Evolutionary conservation across 2,113 vertebrate genomes (phyloP).

Genomic region (Oryzias curvinotus): DNA sequence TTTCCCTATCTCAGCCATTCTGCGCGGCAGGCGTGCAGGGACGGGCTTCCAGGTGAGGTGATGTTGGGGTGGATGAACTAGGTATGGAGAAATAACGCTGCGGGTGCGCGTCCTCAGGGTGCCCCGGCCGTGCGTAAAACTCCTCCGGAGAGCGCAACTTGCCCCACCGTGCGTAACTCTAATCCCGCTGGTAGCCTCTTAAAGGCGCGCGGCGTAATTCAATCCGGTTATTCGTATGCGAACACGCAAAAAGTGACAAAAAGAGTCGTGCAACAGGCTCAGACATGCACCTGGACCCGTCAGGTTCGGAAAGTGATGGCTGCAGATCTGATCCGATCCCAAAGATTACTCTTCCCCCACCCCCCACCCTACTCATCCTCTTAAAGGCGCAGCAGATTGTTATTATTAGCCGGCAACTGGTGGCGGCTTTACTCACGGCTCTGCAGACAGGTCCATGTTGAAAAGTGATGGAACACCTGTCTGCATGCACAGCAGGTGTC

Average conservation of each 20-base stretch:
- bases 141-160: background rate
- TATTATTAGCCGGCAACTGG: slow-evolving; percentile 72
- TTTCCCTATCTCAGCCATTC: slow-evolving; percentile 94
- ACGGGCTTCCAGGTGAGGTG: slow-evolving; percentile 11
- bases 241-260: background rate
- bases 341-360: slow-evolving; percentile 54
- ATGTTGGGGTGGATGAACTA: slow-evolving; percentile 12
- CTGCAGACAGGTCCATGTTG: no score
- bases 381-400: slow-evolving; percentile 73
- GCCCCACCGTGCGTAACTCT: slow-evolving; percentile 40
- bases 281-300: slow-evolving; percentile 2
- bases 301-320: slow-evolving; percentile 50
- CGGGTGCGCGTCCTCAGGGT: slow-evolving; percentile 19
- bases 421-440: slow-evolving; percentile 10
- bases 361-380: slow-evolving; percentile 45
- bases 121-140: slow-evolving; percentile 47
- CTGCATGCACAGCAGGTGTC: no score
- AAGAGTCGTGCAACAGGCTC: background rate
- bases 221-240: slow-evolving; percentile 19
- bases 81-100: slow-evolving; percentile 1
- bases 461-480: no score
- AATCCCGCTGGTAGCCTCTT: no score
- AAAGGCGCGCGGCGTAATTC: slow-evolving; percentile 6
- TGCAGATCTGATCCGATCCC: slow-evolving; percentile 38
- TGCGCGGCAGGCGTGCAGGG: slow-evolving; percentile 38